phyloP scores from a whole-genome alignment of 2,888 invertebrate genomes.

The Augochlorella aurata region DNA sequence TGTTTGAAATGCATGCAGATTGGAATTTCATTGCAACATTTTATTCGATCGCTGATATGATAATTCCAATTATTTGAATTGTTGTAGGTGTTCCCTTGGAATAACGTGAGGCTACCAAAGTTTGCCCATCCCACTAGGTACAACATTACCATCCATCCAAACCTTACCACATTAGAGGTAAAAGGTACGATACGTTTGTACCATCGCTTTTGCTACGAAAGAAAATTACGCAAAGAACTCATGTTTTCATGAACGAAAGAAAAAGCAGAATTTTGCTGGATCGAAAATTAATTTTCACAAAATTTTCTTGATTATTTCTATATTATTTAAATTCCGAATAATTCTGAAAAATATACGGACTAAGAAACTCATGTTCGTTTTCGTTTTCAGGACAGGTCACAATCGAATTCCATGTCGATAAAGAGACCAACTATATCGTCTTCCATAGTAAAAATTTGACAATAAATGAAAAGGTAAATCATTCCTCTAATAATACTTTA shows the following conservation, averaged over 20 bases:
- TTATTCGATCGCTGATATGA: background rate
- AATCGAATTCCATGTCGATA: slow-evolving; percentile 92
- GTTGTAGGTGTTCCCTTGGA: slow-evolving; percentile 88
- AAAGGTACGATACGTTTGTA: slow-evolving; percentile 85
- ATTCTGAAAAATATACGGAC: background rate
- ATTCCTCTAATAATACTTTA: background rate
- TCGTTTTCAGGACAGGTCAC: slow-evolving; percentile 88
- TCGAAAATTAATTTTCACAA: background rate
- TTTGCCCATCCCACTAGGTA: slow-evolving; percentile 92
- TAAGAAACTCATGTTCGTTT: background rate
- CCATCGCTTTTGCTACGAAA: background rate
- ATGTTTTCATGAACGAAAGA: too few species aligned
- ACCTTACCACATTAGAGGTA: slow-evolving; percentile 93
- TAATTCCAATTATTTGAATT: slow-evolving; percentile 30
- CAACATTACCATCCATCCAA: slow-evolving; percentile 95
- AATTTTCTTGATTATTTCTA: too few species aligned
- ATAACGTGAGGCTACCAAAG: slow-evolving; percentile 89
- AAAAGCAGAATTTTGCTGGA: background rate
- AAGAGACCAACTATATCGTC: slow-evolving; percentile 91
- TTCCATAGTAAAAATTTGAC: slow-evolving; percentile 93
- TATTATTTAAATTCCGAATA: too few species aligned
- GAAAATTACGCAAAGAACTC: background rate
- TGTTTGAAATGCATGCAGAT: background rate
- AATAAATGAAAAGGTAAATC: slow-evolving; percentile 88
- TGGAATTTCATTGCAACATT: background rate